Evolutionary conservation across 1,140 invertebrate species (phyloP).

Genomic region (Subanguina moxae): DNA sequence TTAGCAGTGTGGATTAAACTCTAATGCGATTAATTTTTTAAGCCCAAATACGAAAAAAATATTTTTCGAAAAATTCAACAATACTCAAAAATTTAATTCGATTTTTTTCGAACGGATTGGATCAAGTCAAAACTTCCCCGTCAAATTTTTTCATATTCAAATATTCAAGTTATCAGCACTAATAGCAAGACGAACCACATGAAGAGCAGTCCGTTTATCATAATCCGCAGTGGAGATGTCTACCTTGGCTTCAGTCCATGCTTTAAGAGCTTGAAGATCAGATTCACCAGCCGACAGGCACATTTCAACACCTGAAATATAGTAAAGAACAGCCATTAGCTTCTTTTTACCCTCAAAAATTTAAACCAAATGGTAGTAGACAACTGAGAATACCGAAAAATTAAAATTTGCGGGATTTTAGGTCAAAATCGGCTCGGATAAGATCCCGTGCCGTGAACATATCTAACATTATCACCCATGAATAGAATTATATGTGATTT

Average conservation of each 20-base stretch:
- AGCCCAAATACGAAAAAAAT: no score
- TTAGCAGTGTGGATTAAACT: no score
- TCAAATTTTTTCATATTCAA: constrained; percentile 8
- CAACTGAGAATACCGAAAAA: not conserved
- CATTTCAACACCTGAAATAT: constrained; percentile 44
- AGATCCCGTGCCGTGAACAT: no score
- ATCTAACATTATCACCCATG: no score
- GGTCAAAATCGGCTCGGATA: not conserved
- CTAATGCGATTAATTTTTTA: no score
- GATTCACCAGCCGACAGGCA: constrained; percentile 49
- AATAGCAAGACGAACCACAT: constrained; percentile 45
- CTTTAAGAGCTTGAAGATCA: constrained; percentile 49
- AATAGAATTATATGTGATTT: no score
- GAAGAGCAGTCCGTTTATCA: constrained; percentile 54
- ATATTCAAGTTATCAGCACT: constrained; percentile 12
- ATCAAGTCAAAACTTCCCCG: constrained; percentile 4
- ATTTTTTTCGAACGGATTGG: no score
- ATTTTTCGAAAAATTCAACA: constrained; percentile 11
- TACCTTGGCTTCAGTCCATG: constrained; percentile 52
- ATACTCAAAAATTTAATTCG: constrained; percentile 17
- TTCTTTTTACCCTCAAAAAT: no score
- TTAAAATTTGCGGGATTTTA: no score
- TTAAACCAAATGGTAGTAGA: constrained; percentile 3
- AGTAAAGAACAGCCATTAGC: constrained; percentile 8
- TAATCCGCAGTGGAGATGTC: constrained; percentile 53